Percentiles rank a stretch among this genome's conserved stretches.
phyloP scores from a whole-genome alignment of 2,888 invertebrate genomes.

The Teleogryllus oceanicus region DNA sequence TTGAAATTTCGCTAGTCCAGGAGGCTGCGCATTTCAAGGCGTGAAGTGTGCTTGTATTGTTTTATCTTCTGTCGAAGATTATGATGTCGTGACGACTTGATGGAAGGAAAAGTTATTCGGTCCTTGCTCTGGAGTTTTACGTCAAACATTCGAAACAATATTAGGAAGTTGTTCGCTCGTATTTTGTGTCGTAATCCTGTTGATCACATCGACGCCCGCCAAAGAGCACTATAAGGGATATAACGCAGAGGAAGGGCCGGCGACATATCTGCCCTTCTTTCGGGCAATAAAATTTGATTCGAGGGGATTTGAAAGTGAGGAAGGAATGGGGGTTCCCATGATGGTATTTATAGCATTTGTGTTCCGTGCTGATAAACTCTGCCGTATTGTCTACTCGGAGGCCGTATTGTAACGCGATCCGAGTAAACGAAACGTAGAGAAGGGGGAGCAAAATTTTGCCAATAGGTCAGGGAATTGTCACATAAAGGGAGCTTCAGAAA shows the following conservation, averaged over 20 bases:
- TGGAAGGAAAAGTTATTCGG: constrained; percentile 11
- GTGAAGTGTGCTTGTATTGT: neutral
- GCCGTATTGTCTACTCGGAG: neutral
- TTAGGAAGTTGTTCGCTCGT: constrained; percentile 5
- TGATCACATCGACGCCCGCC: constrained; percentile 32
- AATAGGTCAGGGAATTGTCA: too few species aligned
- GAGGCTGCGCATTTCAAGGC: neutral
- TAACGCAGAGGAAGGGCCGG: constrained; percentile 21
- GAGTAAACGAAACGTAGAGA: too few species aligned
- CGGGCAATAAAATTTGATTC: constrained; percentile 39
- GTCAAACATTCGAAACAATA: constrained; percentile 22
- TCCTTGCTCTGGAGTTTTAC: neutral
- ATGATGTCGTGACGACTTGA: neutral
- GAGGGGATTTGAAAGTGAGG: constrained; percentile 30
- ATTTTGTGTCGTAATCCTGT: constrained; percentile 30
- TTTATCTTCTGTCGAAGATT: neutral
- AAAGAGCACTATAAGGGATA: neutral
- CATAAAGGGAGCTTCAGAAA: too few species aligned
- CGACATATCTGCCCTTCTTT: constrained; percentile 34
- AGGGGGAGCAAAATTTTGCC: too few species aligned
- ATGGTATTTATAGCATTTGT: constrained; percentile 37
- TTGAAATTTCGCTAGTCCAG: neutral
- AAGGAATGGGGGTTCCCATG: constrained; percentile 31
- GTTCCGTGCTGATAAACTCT: constrained; percentile 35
- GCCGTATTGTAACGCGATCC: too few species aligned